Evolutionary conservation across 2,113 vertebrate species (phyloP).

Genomic region (Zonotrichia leucophrys): DNA sequence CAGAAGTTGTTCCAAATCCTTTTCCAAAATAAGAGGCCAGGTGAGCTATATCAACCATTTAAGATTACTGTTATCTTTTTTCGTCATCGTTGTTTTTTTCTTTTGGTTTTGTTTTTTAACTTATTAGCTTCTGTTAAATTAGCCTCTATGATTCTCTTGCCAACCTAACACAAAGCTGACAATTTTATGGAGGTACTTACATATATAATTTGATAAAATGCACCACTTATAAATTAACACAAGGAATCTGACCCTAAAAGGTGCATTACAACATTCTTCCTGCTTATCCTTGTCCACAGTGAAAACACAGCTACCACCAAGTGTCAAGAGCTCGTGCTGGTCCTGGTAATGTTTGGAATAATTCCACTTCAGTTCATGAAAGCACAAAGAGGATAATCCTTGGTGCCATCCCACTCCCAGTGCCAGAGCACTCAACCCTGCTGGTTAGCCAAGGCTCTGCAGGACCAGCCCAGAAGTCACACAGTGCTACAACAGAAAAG

Average conservation of each 20-base stretch:
- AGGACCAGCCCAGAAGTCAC: neutral
- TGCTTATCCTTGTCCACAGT: neutral
- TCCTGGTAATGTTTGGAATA: neutral
- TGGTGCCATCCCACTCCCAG: neutral
- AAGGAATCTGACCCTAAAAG: neutral
- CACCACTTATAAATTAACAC: neutral
- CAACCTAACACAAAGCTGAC: neutral
- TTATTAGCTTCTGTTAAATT: neutral
- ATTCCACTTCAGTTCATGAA: neutral
- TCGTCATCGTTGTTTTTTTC: neutral
- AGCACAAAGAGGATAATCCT: neutral
- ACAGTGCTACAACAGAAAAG: accelerated
- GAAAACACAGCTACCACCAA: neutral
- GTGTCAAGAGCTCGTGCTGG: neutral
- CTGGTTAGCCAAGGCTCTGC: neutral
- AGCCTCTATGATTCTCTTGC: neutral
- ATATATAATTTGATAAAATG: neutral
- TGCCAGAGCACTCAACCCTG: neutral
- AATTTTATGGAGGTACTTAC: neutral
- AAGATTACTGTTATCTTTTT: neutral
- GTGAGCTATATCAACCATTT: neutral
- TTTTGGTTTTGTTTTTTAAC: neutral
- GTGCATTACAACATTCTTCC: neutral
- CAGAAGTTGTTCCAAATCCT: conserved; percentile 67
- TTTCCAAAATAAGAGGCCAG: neutral